Percentiles rank a stretch among this genome's conserved stretches.
Evolutionary conservation across 2,113 vertebrate genomes (phyloP).

Genomic region (Vidua chalybeata): DNA sequence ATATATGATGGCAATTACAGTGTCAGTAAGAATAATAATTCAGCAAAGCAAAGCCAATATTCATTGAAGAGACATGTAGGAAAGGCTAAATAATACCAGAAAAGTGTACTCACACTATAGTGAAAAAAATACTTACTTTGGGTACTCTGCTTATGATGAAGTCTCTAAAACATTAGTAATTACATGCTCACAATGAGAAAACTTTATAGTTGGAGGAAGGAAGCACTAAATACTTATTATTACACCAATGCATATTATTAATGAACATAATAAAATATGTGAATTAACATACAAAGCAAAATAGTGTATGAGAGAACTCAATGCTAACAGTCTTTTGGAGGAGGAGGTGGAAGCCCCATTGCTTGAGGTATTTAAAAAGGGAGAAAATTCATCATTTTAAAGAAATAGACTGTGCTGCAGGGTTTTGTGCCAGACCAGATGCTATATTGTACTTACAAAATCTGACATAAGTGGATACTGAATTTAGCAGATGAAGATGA

Average conservation of each 20-base stretch:
- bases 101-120: neutral
- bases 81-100: neutral
- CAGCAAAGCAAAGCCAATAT: slow-evolving; percentile 5
- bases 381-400: neutral
- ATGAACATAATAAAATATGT: neutral
- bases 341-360: neutral
- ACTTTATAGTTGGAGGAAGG: neutral
- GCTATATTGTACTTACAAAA: neutral
- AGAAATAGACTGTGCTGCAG: neutral
- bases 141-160: neutral
- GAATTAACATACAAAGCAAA: neutral
- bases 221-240: neutral
- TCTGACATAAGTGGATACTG: neutral
- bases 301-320: neutral
- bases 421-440: neutral
- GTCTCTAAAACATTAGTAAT: neutral
- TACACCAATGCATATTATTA: slow-evolving; percentile 5
- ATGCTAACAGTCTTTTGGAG: neutral
- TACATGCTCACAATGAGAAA: neutral
- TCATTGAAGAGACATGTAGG: neutral
- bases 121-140: neutral
- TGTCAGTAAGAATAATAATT: slow-evolving; percentile 29
- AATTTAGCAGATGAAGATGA: neutral
- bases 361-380: neutral
- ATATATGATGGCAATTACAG: slow-evolving; percentile 42